Conservation (phyloP, 2,888 invertebrate genomes). For the Autographa pulchrina region DNA sequence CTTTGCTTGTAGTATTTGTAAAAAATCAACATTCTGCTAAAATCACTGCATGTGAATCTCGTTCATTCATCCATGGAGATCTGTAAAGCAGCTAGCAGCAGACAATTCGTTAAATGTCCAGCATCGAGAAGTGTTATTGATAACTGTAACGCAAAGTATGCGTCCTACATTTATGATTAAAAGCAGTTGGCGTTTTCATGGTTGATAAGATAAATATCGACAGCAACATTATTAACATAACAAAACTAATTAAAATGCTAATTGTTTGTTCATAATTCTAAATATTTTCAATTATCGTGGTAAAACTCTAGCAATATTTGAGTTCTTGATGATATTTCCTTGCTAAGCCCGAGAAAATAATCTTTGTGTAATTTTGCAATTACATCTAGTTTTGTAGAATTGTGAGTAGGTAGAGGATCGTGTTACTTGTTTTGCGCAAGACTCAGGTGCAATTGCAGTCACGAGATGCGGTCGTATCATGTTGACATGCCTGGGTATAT, state of each 20-base stretch:
- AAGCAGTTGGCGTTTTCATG: not conserved
- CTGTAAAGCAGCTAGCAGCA: too few relatives aligned
- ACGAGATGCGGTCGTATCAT: conserved; percentile 41
- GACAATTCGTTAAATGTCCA: not conserved
- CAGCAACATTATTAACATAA: not conserved
- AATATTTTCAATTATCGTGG: not conserved
- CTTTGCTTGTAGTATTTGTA: not conserved
- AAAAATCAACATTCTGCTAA: not conserved
- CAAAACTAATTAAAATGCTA: not conserved
- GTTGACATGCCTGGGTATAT: conserved; percentile 16
- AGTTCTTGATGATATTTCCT: conserved; percentile 3
- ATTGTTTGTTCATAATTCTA: not conserved
- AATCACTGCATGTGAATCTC: not conserved
- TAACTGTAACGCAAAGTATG: not conserved
- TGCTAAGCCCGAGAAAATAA: not conserved
- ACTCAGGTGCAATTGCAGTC: conserved; percentile 39
- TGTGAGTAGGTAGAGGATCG: conserved; percentile 16
- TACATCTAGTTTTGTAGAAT: conserved; percentile 13
- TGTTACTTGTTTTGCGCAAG: conserved; percentile 50
- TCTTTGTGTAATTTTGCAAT: not conserved
- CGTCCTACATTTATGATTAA: not conserved
- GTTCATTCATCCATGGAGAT: too few relatives aligned
- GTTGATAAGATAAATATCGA: not conserved
- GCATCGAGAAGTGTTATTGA: not conserved
- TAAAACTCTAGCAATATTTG: not conserved